Conservation (phyloP, 2,113 vertebrate genomes). For the Rhinopomastus cyanomelas region DNA sequence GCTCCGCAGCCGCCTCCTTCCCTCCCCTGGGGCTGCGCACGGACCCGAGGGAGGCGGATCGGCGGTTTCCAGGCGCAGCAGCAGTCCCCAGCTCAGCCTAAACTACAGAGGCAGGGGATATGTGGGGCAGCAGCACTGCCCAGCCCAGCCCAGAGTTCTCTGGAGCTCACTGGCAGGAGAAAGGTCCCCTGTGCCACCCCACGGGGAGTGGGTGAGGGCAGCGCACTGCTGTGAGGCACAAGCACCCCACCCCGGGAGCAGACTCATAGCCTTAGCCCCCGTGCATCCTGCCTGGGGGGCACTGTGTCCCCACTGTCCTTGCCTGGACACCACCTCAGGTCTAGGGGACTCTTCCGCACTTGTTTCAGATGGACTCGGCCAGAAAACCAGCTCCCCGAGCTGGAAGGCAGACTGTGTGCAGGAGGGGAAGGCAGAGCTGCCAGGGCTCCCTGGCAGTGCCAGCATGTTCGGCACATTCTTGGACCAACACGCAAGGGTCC, state of each 20-base stretch:
- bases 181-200: fast-evolving
- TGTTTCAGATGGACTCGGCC: not conserved
- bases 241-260: not conserved
- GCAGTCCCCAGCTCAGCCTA: not conserved
- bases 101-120: not conserved
- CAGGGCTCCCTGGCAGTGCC: fast-evolving
- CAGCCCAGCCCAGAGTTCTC: not conserved
- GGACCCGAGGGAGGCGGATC: not conserved
- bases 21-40: not conserved
- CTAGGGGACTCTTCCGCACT: not conserved
- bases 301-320: fast-evolving
- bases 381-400: not conserved
- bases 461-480: fast-evolving
- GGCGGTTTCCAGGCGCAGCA: fast-evolving
- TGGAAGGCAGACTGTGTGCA: not conserved
- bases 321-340: fast-evolving
- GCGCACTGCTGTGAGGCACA: not conserved
- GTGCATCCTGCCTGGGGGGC: not conserved
- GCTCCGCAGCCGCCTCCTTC: not conserved
- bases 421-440: not conserved
- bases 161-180: not conserved
- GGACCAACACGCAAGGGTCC: not conserved
- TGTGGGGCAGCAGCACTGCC: not conserved
- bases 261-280: not conserved
- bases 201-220: not conserved